Base-by-base conservation (phyloP, 2,113 vertebrate genomes). In the Oncorhynchus gorbuscha region DNA sequence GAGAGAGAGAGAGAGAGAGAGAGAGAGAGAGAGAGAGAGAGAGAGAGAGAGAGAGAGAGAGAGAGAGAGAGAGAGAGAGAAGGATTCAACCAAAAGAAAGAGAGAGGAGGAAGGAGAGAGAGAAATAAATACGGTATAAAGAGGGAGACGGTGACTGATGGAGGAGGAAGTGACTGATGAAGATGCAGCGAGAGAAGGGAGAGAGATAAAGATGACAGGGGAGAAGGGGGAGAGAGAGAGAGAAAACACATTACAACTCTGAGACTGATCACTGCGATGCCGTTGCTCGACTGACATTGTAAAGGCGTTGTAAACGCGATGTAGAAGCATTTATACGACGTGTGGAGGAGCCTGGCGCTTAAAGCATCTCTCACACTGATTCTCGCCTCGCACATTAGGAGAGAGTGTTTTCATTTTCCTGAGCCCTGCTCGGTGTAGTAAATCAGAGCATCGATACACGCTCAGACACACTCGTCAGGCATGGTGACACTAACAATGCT, bases 301-400 rank as follows among this genome's bases (percentile, higher is more conserved):
- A 87, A 92, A 89, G 88, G 86, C 70, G 39, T 28, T 69, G 62
- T 73, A 77, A 80, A 81, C 51, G 32, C 81, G 79, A 81, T 87
- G 89, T 91, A 89, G 91, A 93, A 85, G 78, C 59, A 30, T 90
- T 91, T 92, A 91, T 88, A 88, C 30, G 81, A 89, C 84, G 87
- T 86, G 88, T 87, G 84, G 82, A 83, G 72, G 80, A 83, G 76
- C 32, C 26, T 22, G 5, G 16, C 22, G 51, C 74, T 83, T 69
- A 75, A 85, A 79, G 70, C n/a, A 72, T 24, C 71, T 61, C 78
- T 78, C 80, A 77, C 55, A 48, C 74, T 72, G 59, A 81, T 74
- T 76, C 82, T 73, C 32, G 64, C 81, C 73, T 74, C 66, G 76
- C 80, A 76, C 80, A 78, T 74, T 76, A 74, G 1, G 7, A 11